Evolutionary conservation across 2,888 invertebrate genomes (phyloP).

Genomic region (Apomyelois bistriatella): DNA sequence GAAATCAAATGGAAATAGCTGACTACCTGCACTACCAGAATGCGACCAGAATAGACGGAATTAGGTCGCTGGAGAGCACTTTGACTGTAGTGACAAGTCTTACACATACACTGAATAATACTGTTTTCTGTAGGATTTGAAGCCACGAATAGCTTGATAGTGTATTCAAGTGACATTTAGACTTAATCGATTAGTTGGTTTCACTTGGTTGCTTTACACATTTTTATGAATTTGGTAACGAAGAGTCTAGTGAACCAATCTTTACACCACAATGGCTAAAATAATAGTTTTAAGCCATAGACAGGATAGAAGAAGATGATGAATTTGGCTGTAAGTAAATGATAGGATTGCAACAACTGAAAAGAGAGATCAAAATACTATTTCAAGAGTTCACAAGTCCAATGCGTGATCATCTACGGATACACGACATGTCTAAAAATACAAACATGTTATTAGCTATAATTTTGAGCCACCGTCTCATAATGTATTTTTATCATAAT

Average conservation of each 20-base stretch:
- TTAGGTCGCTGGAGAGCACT: slow-evolving; percentile 36
- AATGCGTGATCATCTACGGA: not conserved
- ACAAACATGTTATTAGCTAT: not conserved
- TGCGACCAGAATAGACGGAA: slow-evolving; percentile 42
- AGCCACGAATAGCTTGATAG: too few relatives aligned
- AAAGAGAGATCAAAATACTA: not conserved
- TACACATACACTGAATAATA: not conserved
- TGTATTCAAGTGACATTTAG: too few relatives aligned
- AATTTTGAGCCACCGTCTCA: not conserved
- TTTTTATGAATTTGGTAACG: too few relatives aligned
- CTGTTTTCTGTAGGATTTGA: not conserved
- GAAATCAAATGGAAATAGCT: slow-evolving; percentile 54
- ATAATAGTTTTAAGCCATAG: too few relatives aligned
- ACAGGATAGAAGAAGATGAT: too few relatives aligned
- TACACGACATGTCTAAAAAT: not conserved
- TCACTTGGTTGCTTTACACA: too few relatives aligned
- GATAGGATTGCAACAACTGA: too few relatives aligned
- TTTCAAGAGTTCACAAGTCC: not conserved
- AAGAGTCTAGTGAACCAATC: too few relatives aligned
- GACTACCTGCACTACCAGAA: slow-evolving; percentile 45
- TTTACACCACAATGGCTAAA: too few relatives aligned
- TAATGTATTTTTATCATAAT: slow-evolving; percentile 3
- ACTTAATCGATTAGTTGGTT: too few relatives aligned
- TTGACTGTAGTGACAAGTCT: slow-evolving; percentile 23
- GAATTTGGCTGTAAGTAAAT: too few relatives aligned